Evolutionary conservation across 1,140 invertebrate genomes (phyloP), one percentile per base, ranked within the genome.

Genomic region (Samia ricini): DNA sequence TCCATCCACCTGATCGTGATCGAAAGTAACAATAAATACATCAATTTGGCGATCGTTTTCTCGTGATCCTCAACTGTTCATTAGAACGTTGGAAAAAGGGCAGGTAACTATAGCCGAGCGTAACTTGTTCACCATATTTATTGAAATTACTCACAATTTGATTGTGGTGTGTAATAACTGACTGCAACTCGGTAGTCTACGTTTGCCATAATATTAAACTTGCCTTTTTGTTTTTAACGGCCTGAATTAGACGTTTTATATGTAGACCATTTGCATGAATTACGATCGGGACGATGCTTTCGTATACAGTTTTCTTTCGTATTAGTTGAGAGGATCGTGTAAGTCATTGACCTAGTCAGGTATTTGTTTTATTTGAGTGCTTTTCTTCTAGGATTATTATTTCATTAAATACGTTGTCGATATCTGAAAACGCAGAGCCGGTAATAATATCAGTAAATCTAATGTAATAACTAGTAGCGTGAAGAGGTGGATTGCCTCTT

Each of bases 1-100:
- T 29, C 4, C 26, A 29, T 29, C 26, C 10, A 29, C 26, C 26
- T 1, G 79, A 81, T 88, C 86, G 86, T 89, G 86, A 89, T n/a
- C n/a, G 86, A 89, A 84, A 89, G 84, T 85, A 80, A 84, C 82
- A 78, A 83, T 89, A 87, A 86, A 89, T 82, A 87, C 81, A 85
- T 89, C 86, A 84, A 89, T 89, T 86, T 74, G 75, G 74, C 77
- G 79, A 85, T 82, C 82, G 85, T 83, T 86, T 87, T 89, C 86
- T 87, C 85, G 86, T 89, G 86, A 83, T 74, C 61, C 69, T 67
- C 68, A 86, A 89, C 86, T 83, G 83, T 89, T 83, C 83, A 89
- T 89, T 89, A 89, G 82, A 79, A 71, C 74, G 74, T 70, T 60
- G 77, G 77, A 80, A 83, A 84, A 83, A 81, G 77, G 76, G 71